Conservation (phyloP, 2,888 invertebrate species). For the Geophilus truncorum region DNA sequence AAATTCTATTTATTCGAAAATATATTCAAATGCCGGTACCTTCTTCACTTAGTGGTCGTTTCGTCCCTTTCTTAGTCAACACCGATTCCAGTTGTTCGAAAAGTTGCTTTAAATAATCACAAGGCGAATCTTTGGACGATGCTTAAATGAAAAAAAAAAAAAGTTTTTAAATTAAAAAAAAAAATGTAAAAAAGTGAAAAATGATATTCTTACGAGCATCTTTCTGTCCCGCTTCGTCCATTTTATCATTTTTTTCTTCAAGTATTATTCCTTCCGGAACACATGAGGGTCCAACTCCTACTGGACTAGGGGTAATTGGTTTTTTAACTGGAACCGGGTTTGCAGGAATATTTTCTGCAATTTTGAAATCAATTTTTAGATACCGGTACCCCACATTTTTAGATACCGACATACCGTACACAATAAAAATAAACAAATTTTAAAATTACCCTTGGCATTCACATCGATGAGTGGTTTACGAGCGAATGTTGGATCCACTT, state of each 20-base stretch:
- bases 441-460: constrained; percentile 31
- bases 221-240: background rate
- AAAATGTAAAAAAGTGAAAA: background rate
- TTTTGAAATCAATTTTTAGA: no score
- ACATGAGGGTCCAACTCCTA: background rate
- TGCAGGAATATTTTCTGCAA: background rate
- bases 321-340: background rate
- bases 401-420: no score
- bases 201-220: background rate
- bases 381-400: no score
- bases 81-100: constrained; percentile 48
- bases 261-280: constrained; percentile 11
- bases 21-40: constrained; percentile 35
- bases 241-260: background rate
- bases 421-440: background rate
- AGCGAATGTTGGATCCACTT: constrained; percentile 33
- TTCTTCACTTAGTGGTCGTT: constrained; percentile 43
- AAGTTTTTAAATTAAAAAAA: background rate
- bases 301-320: no score
- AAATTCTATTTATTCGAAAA: background rate
- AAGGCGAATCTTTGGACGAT: constrained; percentile 44
- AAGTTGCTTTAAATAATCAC: constrained; percentile 48
- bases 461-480: constrained; percentile 36
- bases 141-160: background rate
- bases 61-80: constrained; percentile 47